These are phyloP conservation scores for Ceratina australensis DNA, from an alignment of 1,140 invertebrate species.

Conservation along the genomic window DNA sequence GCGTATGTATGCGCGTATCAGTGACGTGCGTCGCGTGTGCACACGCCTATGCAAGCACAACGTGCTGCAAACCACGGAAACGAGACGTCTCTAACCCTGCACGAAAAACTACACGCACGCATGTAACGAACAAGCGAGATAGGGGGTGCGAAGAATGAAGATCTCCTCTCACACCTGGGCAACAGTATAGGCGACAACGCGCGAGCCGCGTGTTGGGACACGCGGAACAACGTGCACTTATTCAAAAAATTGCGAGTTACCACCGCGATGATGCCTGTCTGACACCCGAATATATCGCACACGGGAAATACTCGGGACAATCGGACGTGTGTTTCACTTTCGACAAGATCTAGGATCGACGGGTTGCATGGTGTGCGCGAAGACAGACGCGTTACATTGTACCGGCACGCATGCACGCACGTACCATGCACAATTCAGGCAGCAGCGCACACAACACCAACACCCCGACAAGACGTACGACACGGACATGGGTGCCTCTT, in stretches of 20 bases:
- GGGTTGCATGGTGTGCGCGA: slow-evolving; percentile 37
- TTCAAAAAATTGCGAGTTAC: slow-evolving; percentile 24
- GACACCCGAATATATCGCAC: slow-evolving; percentile 21
- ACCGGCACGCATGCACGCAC: slow-evolving; percentile 51
- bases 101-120: slow-evolving; percentile 1
- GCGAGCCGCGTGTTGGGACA: slow-evolving; percentile 32
- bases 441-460: slow-evolving; percentile 50
- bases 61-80: slow-evolving; percentile 41
- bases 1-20: slow-evolving; percentile 19
- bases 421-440: slow-evolving; percentile 43
- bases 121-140: neutral
- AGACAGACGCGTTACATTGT: slow-evolving; percentile 32
- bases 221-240: slow-evolving; percentile 34
- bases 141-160: slow-evolving; percentile 9
- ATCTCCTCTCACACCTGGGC: slow-evolving; percentile 10
- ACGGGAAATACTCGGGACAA: neutral
- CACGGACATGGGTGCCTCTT: slow-evolving; percentile 62
- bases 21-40: slow-evolving; percentile 38
- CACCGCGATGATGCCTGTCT: slow-evolving; percentile 1
- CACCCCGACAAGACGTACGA: slow-evolving; percentile 57
- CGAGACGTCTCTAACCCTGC: slow-evolving; percentile 38
- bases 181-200: slow-evolving; percentile 31
- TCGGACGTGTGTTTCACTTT: slow-evolving; percentile 7
- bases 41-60: slow-evolving; percentile 48
- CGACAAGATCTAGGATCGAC: slow-evolving; percentile 27